Percentiles rank a stretch among this genome's conserved stretches.
phyloP scores from a whole-genome alignment of 2,797 vertebrate genomes.

The Rhynchonycteris naso region DNA sequence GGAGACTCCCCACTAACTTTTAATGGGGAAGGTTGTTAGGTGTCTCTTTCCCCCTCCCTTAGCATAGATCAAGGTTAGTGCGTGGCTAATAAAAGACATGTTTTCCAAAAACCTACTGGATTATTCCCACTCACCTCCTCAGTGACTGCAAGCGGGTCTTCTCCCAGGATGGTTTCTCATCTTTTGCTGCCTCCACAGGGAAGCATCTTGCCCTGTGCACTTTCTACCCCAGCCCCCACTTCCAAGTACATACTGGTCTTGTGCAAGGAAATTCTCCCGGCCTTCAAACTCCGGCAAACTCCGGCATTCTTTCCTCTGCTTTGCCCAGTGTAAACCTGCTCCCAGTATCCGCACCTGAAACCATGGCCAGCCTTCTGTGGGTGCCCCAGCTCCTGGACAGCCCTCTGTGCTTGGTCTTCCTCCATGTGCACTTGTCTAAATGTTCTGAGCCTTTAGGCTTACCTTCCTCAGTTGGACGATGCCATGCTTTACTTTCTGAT shows the following conservation, averaged over 20 bases:
- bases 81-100: constrained; percentile 61
- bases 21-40: constrained; percentile 64
- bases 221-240: neutral
- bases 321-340: neutral
- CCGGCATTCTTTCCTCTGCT: neutral
- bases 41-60: constrained; percentile 49
- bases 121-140: neutral
- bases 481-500: neutral
- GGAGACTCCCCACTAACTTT: constrained; percentile 79
- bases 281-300: neutral
- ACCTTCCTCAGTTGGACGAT: neutral
- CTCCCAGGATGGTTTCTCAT: neutral
- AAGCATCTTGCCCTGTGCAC: neutral
- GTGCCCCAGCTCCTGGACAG: neutral
- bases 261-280: neutral
- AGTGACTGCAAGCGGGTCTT: neutral
- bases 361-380: neutral
- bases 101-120: constrained; percentile 57
- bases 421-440: neutral
- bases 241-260: neutral
- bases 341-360: too few species aligned
- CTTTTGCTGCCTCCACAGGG: neutral
- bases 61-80: constrained; percentile 78
- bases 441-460: neutral
- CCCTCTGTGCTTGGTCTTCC: neutral